Conservation (phyloP, 2,888 invertebrate genomes). For the Melangyna quadrimaculata region DNA sequence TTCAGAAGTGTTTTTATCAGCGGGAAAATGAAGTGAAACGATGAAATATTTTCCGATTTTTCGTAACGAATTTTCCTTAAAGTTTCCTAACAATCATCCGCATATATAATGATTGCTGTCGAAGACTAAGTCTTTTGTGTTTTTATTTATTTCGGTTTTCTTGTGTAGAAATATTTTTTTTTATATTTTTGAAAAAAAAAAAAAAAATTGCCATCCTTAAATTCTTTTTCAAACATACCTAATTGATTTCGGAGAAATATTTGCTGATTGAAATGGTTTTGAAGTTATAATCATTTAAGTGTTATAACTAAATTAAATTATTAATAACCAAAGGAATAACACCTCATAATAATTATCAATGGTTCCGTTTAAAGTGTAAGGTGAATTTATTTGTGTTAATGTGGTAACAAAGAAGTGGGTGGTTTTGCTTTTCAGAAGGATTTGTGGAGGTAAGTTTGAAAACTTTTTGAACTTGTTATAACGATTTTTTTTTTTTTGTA, state of each 20-base stretch:
- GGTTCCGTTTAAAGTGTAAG: neutral
- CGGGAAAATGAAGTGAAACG: neutral
- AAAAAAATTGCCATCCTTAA: neutral
- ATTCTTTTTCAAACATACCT: neutral
- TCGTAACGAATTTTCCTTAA: neutral
- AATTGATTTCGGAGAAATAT: neutral
- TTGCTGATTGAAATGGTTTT: neutral
- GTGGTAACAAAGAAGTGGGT: neutral
- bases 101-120: neutral
- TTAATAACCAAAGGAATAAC: neutral
- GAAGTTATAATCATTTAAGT: neutral
- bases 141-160: neutral
- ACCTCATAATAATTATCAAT: neutral
- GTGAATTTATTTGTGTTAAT: neutral
- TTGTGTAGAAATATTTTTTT: neutral
- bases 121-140: neutral
- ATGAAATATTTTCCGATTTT: slow-evolving; percentile 19
- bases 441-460: neutral
- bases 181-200: neutral
- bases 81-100: neutral
- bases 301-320: too few species aligned
- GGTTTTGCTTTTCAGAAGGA: neutral
- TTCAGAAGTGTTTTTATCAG: slow-evolving; percentile 39
- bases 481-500: neutral
- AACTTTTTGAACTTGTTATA: neutral